phyloP scores from a whole-genome alignment of 30 jellyfish, hydroid and myxozoan genomes.

The Phacellophora camtschatica region DNA sequence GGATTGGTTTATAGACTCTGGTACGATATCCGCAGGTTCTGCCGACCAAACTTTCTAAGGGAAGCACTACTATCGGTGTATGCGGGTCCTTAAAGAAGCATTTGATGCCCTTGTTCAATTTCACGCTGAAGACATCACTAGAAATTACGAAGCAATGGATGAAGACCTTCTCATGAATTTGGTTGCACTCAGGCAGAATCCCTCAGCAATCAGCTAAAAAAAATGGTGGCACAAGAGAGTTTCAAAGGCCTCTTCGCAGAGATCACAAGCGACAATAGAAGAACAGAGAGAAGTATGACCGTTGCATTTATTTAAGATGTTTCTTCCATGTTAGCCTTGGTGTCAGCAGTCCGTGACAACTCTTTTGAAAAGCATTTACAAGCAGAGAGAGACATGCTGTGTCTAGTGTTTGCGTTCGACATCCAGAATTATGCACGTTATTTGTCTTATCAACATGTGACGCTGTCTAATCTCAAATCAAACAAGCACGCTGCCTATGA shows the following conservation, averaged over 20 bases:
- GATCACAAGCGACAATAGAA: not conserved
- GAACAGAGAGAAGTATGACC: not conserved
- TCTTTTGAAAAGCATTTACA: not conserved
- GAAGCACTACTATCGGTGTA: slow-evolving; percentile 8
- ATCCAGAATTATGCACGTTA: not conserved
- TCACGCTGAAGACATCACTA: not conserved
- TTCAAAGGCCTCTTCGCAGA: not conserved
- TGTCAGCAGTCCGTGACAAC: not conserved
- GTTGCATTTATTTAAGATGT: not conserved
- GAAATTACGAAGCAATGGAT: not conserved
- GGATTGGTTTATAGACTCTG: slow-evolving; percentile 3
- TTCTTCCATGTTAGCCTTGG: not conserved
- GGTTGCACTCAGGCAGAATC: not conserved
- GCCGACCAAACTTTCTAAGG: slow-evolving; percentile 7
- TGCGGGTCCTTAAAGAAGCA: slow-evolving; percentile 13
- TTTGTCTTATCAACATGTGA: not conserved
- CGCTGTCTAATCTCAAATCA: not conserved
- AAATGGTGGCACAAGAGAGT: not conserved
- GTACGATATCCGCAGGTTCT: slow-evolving; percentile 7
- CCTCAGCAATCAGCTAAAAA: not conserved
- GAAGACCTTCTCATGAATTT: not conserved
- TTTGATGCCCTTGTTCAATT: slow-evolving; percentile 4
- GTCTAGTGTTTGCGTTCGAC: not conserved
- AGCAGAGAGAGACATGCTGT: not conserved
- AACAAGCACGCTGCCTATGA: not conserved